phyloP scores from a whole-genome alignment of 1,140 invertebrate species.

The Hyles euphorbiae region DNA sequence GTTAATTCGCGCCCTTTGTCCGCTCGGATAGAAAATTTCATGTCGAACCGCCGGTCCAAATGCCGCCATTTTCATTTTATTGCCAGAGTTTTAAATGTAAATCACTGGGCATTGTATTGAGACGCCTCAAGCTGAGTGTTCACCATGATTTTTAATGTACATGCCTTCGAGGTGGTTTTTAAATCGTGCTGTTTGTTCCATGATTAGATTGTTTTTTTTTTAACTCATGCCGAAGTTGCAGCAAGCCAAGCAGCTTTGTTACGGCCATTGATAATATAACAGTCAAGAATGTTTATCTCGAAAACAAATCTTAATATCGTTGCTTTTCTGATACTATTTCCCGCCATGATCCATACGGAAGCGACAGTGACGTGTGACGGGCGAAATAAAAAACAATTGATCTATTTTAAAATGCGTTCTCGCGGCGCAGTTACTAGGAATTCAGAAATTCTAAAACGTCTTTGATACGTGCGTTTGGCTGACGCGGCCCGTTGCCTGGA shows the following conservation, averaged over 20 bases:
- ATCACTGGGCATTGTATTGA: conserved; percentile 54
- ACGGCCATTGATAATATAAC: too few relatives aligned
- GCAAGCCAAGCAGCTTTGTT: too few relatives aligned
- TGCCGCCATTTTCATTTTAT: conserved; percentile 51
- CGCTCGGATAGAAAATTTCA: conserved; percentile 69
- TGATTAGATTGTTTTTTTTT: conserved; percentile 4
- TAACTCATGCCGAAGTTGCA: not conserved
- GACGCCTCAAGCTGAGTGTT: conserved; percentile 20
- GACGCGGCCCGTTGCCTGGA: conserved; percentile 55
- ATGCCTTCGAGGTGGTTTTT: conserved; percentile 4
- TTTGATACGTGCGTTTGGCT: conserved; percentile 62
- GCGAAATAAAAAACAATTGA: conserved; percentile 22
- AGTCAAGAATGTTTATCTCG: too few relatives aligned
- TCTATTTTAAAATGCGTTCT: conserved; percentile 29
- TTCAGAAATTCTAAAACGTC: conserved; percentile 48
- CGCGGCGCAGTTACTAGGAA: conserved; percentile 41
- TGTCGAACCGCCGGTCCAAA: conserved; percentile 52
- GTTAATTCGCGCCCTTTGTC: conserved; percentile 70
- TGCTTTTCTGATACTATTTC: too few relatives aligned
- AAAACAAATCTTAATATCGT: too few relatives aligned
- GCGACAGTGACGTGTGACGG: conserved; percentile 9
- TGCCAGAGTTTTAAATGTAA: conserved; percentile 58
- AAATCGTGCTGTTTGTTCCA: conserved; percentile 1
- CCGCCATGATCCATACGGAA: not conserved
- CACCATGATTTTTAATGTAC: too few relatives aligned